These are phyloP conservation scores for Temnothorax unifasciatus DNA, from an alignment of 2,888 invertebrate genomes.

Conservation along the genomic window DNA sequence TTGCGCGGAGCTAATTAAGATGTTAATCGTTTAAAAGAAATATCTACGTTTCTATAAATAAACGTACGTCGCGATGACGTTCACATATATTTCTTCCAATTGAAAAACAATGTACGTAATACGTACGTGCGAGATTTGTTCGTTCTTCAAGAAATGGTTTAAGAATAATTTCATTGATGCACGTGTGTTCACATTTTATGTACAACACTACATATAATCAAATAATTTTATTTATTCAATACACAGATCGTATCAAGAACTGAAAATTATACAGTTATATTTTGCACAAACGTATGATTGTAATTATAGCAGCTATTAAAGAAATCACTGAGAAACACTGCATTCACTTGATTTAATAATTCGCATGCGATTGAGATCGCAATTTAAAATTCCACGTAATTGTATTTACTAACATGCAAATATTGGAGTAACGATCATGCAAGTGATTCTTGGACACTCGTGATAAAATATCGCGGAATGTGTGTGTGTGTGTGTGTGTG, in stretches of 20 bases:
- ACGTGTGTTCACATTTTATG: neutral
- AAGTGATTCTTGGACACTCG: slow-evolving; percentile 7
- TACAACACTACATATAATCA: neutral
- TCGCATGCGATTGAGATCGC: neutral
- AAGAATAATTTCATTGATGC: neutral
- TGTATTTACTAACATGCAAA: neutral
- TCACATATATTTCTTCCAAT: neutral
- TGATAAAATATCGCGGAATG: slow-evolving; percentile 8
- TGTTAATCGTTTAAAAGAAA: neutral
- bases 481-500: neutral
- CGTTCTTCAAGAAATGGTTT: neutral
- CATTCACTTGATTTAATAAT: neutral
- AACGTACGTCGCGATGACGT: neutral
- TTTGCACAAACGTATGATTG: neutral
- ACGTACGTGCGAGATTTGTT: neutral
- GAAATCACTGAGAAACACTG: neutral
- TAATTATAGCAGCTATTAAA: slow-evolving; percentile 4
- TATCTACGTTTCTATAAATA: neutral
- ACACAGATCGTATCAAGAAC: neutral
- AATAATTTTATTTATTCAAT: slow-evolving; percentile 15
- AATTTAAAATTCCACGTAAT: slow-evolving; percentile 1
- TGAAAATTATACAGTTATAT: slow-evolving; percentile 15
- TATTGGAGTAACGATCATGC: neutral
- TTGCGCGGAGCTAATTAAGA: neutral
- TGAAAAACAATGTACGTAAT: neutral